phyloP scores from a whole-genome alignment of 2,113 vertebrate species.

The Pantherophis guttatus region DNA sequence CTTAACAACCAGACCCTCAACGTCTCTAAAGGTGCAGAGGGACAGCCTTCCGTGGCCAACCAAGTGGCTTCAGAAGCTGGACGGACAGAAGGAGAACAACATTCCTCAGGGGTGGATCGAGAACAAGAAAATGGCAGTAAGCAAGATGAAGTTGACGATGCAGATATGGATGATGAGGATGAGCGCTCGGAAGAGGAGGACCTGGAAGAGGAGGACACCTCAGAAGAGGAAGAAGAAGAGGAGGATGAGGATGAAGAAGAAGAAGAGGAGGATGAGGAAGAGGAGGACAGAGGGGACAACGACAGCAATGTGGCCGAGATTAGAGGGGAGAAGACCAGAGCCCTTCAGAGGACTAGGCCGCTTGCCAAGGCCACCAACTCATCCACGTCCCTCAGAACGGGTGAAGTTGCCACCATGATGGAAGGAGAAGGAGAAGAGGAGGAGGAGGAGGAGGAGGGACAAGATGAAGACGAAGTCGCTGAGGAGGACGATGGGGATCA shows the following conservation, averaged over 20 bases:
- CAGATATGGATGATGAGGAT: slow-evolving; percentile 65
- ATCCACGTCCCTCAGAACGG: slow-evolving; percentile 70
- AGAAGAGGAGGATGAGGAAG: slow-evolving; percentile 57
- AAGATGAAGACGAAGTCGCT: slow-evolving; percentile 68
- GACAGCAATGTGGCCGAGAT: slow-evolving; percentile 60
- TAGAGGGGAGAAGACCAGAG: slow-evolving; percentile 64
- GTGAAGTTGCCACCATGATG: slow-evolving; percentile 67
- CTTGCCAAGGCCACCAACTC: slow-evolving; percentile 64
- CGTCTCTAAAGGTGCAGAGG: slow-evolving; percentile 87
- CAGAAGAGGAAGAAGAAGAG: slow-evolving; percentile 66
- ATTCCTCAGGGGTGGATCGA: slow-evolving; percentile 47
- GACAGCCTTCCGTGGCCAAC: slow-evolving; percentile 59
- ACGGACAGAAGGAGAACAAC: slow-evolving; percentile 43
- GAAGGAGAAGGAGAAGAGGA: slow-evolving; percentile 66
- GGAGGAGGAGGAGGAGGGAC: slow-evolving; percentile 62
- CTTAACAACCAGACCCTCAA: slow-evolving; percentile 97
- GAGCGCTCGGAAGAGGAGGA: slow-evolving; percentile 78
- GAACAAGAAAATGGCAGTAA: slow-evolving; percentile 68
- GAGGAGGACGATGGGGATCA: slow-evolving; percentile 68
- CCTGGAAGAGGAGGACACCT: slow-evolving; percentile 58
- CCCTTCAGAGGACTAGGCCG: slow-evolving; percentile 65
- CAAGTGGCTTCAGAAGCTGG: slow-evolving; percentile 65
- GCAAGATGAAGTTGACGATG: slow-evolving; percentile 69
- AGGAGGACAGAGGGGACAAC: slow-evolving; percentile 69
- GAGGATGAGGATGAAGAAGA: slow-evolving; percentile 68